Percentiles rank a stretch among this genome's conserved stretches.
Evolutionary conservation across 1,140 invertebrate species (phyloP).

Genomic region (Drosophila equinoxialis): DNA sequence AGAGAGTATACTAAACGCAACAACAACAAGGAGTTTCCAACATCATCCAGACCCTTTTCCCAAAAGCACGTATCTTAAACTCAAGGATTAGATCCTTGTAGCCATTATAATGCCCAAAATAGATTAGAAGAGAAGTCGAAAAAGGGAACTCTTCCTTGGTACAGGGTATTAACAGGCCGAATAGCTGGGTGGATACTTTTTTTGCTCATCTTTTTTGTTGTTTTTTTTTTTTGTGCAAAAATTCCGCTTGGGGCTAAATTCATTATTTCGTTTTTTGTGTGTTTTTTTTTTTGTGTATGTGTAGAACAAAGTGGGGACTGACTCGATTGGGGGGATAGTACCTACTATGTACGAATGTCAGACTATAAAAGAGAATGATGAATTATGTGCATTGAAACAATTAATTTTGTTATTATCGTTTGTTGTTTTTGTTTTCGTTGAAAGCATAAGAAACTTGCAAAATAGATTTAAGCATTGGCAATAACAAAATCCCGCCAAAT

Average conservation of each 20-base stretch:
- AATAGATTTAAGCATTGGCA: constrained; percentile 51
- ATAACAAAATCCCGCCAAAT: constrained; percentile 62
- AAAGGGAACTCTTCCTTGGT: neutral
- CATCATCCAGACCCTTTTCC: no score
- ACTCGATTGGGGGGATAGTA: constrained; percentile 11
- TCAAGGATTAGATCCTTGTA: no score
- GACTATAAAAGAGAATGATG: constrained; percentile 71
- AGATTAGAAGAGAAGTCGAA: no score
- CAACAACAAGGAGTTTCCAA: neutral
- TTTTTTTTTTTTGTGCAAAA: constrained; percentile 55
- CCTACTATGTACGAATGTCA: constrained; percentile 61
- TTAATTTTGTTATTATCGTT: constrained; percentile 5
- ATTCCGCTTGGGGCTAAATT: constrained; percentile 75
- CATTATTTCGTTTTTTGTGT: constrained; percentile 63
- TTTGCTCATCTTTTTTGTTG: constrained; percentile 1
- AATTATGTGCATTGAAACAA: constrained; percentile 59
- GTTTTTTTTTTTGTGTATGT: constrained; percentile 41
- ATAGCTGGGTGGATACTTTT: neutral
- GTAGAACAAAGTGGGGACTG: constrained; percentile 8
- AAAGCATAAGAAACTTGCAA: constrained; percentile 53
- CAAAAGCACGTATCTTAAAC: no score
- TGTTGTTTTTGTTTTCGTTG: constrained; percentile 19
- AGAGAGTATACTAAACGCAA: neutral
- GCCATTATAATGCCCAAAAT: no score
- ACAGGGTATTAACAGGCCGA: neutral